Evolutionary conservation across 2,113 vertebrate species (phyloP).

Genomic region (Melanerpes aurifrons): DNA sequence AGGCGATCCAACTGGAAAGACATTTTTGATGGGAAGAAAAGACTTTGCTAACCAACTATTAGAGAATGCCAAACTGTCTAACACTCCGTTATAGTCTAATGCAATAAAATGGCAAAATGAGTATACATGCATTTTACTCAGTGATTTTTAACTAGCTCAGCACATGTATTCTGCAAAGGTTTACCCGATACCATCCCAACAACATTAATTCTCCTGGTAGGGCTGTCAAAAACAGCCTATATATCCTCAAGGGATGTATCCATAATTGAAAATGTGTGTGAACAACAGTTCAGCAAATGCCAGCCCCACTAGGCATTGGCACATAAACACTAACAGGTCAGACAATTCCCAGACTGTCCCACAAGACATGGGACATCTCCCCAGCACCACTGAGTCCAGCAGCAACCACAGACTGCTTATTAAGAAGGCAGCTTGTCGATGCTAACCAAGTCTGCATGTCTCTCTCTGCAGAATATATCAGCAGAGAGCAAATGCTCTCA

Average conservation of each 20-base stretch:
- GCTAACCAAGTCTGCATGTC: neutral
- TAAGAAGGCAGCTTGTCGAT: neutral
- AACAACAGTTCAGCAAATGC: neutral
- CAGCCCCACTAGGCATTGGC: neutral
- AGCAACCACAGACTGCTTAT: neutral
- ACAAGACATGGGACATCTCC: neutral
- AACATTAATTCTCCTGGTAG: neutral
- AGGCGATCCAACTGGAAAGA: constrained; percentile 22
- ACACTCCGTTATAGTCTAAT: neutral
- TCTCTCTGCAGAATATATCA: neutral
- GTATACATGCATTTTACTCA: neutral
- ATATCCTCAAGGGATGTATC: neutral
- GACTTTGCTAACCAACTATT: constrained; percentile 26
- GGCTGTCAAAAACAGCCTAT: neutral
- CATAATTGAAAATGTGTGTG: neutral
- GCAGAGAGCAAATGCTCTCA: neutral
- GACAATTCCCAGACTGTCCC: neutral
- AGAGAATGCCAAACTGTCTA: constrained; percentile 44
- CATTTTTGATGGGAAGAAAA: constrained; percentile 39
- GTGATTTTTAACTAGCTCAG: neutral
- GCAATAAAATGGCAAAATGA: neutral
- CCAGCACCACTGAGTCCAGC: neutral
- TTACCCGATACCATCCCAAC: neutral
- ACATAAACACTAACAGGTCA: neutral
- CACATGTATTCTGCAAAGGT: neutral